These are phyloP conservation scores for Drosophila meridiana DNA, from an alignment of 2,888 invertebrate species.

Conservation along the genomic window DNA sequence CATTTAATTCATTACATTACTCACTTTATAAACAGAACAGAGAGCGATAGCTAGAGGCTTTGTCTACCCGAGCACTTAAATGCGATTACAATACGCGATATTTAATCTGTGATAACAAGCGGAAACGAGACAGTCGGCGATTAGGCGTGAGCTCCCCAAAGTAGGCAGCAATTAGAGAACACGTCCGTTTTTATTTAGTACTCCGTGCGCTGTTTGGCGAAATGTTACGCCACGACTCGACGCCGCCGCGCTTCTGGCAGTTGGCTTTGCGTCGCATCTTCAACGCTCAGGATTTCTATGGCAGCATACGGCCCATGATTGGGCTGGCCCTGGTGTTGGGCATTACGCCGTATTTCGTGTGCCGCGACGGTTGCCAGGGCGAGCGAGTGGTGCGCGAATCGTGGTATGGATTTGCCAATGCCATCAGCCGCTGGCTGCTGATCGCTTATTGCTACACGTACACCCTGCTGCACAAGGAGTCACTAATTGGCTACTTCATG, in stretches of 20 bases:
- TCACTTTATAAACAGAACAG: background rate
- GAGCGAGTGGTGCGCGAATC: conserved; percentile 41
- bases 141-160: conserved; percentile 23
- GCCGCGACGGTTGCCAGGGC: conserved; percentile 12
- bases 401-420: conserved; percentile 61
- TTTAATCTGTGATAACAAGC: conserved; percentile 52
- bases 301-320: conserved; percentile 52
- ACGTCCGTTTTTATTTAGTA: conserved; percentile 27
- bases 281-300: conserved; percentile 49
- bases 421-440: conserved; percentile 64
- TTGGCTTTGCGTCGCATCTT: conserved; percentile 22
- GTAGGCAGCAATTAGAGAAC: conserved; percentile 15
- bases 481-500: conserved; percentile 68
- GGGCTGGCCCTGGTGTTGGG: conserved; percentile 46
- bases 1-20: conserved; percentile 25
- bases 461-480: conserved; percentile 39
- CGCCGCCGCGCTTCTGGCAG: conserved; percentile 20
- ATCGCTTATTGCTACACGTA: conserved; percentile 60
- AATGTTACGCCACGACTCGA: conserved; percentile 41
- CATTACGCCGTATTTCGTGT: conserved; percentile 60
- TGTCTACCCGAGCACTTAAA: conserved; percentile 11
- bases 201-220: background rate
- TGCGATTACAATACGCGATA: conserved; percentile 35
- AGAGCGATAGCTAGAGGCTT: background rate
- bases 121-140: conserved; percentile 18